Percentiles rank a stretch among this genome's conserved stretches.
Evolutionary conservation across 2,797 vertebrate species (phyloP).

Genomic region (Sparus aurata): DNA sequence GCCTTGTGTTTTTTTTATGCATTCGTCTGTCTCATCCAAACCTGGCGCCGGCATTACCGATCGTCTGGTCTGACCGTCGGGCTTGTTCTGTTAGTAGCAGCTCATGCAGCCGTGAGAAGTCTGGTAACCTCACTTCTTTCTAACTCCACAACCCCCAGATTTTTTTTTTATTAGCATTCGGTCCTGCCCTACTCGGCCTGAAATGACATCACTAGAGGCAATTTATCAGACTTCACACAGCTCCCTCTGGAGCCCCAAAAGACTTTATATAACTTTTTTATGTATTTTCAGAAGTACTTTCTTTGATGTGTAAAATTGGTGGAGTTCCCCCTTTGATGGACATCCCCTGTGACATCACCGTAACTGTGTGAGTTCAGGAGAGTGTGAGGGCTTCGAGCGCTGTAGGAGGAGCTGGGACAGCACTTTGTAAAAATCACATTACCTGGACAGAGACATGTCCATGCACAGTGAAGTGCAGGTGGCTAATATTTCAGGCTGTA

Average conservation of each 20-base stretch:
- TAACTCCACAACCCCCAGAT: not conserved
- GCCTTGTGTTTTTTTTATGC: not conserved
- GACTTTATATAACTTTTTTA: not conserved
- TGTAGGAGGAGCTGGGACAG: not conserved
- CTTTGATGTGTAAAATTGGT: constrained; percentile 8
- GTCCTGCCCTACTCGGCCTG: not conserved
- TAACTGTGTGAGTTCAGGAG: not conserved
- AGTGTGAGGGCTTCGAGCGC: not conserved
- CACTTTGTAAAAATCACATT: not conserved
- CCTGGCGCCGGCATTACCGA: not conserved
- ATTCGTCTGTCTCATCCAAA: not conserved
- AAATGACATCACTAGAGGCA: constrained; percentile 2
- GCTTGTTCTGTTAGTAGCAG: not conserved
- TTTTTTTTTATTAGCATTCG: not conserved
- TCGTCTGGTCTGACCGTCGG: not conserved
- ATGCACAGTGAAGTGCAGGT: not conserved
- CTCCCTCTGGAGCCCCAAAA: constrained; percentile 5
- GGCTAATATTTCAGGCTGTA: not conserved
- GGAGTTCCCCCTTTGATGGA: not conserved
- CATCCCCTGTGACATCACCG: not conserved
- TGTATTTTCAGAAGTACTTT: not conserved
- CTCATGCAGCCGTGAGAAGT: not conserved
- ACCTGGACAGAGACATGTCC: not conserved
- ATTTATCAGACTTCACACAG: not conserved
- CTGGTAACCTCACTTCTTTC: not conserved